Evolutionary conservation across 2,797 vertebrate genomes (phyloP).

Genomic region (Kryptopterus vitreolus): DNA sequence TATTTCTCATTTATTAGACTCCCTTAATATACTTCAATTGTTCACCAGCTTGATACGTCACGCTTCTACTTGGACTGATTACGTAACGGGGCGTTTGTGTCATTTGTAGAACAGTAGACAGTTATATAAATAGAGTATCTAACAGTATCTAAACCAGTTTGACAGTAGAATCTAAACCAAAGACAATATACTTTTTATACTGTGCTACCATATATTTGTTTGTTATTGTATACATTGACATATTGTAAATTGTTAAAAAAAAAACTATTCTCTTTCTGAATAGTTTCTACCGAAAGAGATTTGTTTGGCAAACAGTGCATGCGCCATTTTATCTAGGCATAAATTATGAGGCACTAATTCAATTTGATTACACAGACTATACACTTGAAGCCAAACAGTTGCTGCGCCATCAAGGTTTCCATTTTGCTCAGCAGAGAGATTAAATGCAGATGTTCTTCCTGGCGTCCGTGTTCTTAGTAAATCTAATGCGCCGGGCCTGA

Average conservation of each 20-base stretch:
- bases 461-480: neutral
- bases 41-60: neutral
- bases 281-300: neutral
- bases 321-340: neutral
- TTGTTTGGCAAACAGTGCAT: too few relatives aligned
- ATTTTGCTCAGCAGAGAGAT: neutral
- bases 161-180: neutral
- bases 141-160: too few relatives aligned
- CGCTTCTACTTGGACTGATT: neutral
- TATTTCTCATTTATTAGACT: neutral
- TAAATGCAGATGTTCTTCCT: neutral
- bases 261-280: neutral
- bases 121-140: too few relatives aligned
- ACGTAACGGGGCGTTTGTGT: too few relatives aligned
- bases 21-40: neutral
- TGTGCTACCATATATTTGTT: neutral
- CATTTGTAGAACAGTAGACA: too few relatives aligned
- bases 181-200: neutral
- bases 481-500: neutral
- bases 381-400: too few relatives aligned
- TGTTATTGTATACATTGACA: neutral
- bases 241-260: neutral
- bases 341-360: neutral
- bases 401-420: neutral
- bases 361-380: neutral